These are phyloP conservation scores for Enteromius fasciolatus DNA, from an alignment of 2,797 vertebrate species.

Conservation along the genomic window DNA sequence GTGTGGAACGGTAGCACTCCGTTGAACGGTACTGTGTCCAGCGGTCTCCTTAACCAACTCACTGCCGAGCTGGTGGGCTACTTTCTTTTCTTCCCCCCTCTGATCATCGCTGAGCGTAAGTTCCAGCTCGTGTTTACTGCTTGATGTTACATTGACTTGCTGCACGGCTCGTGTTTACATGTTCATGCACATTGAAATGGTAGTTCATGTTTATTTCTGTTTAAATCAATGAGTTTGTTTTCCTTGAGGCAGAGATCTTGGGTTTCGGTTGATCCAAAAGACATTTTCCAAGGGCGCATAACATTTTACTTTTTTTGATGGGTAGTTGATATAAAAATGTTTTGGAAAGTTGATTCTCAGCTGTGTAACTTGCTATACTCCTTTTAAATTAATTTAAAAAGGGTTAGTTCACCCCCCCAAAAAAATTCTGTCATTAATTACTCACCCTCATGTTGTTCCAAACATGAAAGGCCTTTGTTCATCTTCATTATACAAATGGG, in stretches of 20 bases:
- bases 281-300: not conserved
- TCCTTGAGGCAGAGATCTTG: not conserved
- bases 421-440: not conserved
- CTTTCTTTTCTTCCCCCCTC: constrained; percentile 93
- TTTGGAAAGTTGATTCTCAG: not conserved
- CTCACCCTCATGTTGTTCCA: not conserved
- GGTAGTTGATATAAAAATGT: not conserved
- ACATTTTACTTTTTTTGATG: not conserved
- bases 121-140: constrained; percentile 27
- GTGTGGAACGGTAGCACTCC: constrained; percentile 87
- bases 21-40: constrained; percentile 90
- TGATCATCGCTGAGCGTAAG: constrained; percentile 96
- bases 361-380: not conserved
- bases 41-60: constrained; percentile 92
- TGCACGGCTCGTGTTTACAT: not conserved
- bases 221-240: not conserved
- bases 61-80: constrained; percentile 95
- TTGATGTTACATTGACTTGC: not conserved
- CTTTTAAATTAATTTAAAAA: not conserved
- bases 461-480: not conserved
- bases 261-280: not conserved
- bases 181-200: not conserved
- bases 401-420: not conserved
- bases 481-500: not conserved
- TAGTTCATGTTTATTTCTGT: constrained; percentile 28